Evolutionary conservation across 2,888 invertebrate genomes (phyloP).

Genomic region (Rambutsinella grinnellia): DNA sequence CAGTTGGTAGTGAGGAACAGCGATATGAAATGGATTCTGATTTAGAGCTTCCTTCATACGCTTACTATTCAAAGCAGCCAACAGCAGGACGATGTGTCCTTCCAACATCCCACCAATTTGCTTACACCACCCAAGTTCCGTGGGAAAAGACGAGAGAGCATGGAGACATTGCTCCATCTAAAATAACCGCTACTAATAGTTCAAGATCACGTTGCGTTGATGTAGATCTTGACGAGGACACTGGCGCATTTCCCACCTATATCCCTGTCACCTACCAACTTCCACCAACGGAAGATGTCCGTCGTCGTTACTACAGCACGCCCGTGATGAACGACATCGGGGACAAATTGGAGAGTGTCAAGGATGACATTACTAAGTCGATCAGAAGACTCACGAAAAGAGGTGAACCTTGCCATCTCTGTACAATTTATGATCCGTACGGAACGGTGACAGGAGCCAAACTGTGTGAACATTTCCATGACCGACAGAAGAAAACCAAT

Average conservation of each 20-base stretch:
- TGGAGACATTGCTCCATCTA: conserved; percentile 2
- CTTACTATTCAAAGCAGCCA: conserved; percentile 47
- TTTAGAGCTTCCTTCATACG: conserved; percentile 46
- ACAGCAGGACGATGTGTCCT: conserved; percentile 52
- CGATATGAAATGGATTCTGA: conserved; percentile 13
- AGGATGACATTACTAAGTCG: conserved; percentile 53
- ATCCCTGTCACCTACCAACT: conserved; percentile 58
- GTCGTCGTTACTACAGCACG: conserved; percentile 46
- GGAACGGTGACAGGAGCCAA: conserved; percentile 41
- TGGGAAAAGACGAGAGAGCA: conserved; percentile 35
- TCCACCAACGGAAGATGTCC: conserved; percentile 52
- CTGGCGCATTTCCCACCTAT: conserved; percentile 51
- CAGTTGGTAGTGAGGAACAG: neutral
- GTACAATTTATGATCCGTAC: conserved; percentile 43
- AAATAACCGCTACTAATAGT: conserved; percentile 39
- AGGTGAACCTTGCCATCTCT: conserved; percentile 40
- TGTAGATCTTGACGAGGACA: conserved; percentile 56
- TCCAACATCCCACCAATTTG: conserved; percentile 48
- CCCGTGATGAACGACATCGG: conserved; percentile 53
- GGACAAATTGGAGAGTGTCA: conserved; percentile 53
- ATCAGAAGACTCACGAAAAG: conserved; percentile 40
- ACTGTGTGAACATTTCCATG: conserved; percentile 45
- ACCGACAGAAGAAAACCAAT: conserved; percentile 28
- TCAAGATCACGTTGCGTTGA: conserved; percentile 47
- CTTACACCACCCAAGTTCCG: conserved; percentile 49